A percentile compares a stretch with the other conserved stretches of the same genome.
Evolutionary conservation across 1,140 invertebrate genomes (phyloP).

Genomic region (Ceratitis capitata): DNA sequence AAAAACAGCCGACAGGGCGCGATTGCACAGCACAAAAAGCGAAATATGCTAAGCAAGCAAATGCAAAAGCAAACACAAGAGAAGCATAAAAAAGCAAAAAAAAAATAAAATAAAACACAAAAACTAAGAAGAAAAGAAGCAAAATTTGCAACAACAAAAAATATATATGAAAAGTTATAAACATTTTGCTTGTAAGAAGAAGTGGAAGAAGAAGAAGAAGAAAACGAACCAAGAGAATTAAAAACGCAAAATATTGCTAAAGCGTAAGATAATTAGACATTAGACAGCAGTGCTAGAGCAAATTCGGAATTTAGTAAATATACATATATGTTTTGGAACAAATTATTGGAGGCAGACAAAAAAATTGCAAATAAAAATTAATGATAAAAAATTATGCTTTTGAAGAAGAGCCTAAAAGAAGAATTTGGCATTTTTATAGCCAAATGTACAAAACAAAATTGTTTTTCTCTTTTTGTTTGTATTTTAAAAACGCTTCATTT

Average conservation of each 20-base stretch:
- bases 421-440: not conserved
- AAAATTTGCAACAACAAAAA: not conserved
- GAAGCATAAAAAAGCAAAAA: constrained; percentile 20
- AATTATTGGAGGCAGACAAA: not conserved
- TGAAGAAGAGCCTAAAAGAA: not conserved
- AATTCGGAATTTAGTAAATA: not conserved
- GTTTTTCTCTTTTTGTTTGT: not conserved
- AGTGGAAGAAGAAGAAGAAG: too few species aligned
- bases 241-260: not conserved
- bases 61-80: too few species aligned
- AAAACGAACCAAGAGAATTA: too few species aligned
- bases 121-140: not conserved
- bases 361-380: not conserved
- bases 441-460: not conserved
- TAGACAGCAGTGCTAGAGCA: not conserved
- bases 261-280: not conserved
- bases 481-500: too few species aligned
- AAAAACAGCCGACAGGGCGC: constrained; percentile 63
- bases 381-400: not conserved
- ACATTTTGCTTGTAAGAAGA: too few species aligned
- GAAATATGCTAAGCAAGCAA: too few species aligned
- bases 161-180: too few species aligned
- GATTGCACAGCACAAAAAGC: too few species aligned
- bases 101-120: constrained; percentile 35
- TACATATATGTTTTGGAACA: not conserved